These are phyloP conservation scores for Eilema sororculum DNA, from an alignment of 2,888 invertebrate species.

Conservation along the genomic window DNA sequence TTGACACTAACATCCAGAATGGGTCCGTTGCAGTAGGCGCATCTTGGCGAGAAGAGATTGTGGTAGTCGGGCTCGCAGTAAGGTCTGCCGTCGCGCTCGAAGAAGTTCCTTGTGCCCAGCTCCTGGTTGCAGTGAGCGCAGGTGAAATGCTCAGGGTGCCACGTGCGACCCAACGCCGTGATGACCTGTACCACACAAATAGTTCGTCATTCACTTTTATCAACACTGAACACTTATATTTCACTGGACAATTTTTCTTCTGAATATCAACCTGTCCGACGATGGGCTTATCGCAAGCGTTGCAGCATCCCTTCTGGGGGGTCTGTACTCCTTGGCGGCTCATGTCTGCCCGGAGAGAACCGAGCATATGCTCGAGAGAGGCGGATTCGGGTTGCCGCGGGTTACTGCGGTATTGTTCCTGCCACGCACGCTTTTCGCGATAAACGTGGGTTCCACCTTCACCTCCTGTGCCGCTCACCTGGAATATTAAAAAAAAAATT, in stretches of 20 bases:
- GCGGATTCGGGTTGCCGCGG: constrained; percentile 86
- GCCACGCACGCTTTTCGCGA: constrained; percentile 87
- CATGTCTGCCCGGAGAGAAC: constrained; percentile 98
- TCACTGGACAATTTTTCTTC: constrained; percentile 28
- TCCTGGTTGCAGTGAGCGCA: constrained; percentile 99
- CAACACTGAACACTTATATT: constrained; percentile 38
- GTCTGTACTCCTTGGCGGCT: constrained; percentile 99
- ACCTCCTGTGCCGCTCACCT: constrained; percentile 80
- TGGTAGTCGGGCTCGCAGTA: constrained; percentile 99
- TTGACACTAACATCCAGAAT: constrained; percentile 96
- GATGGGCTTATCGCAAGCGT: constrained; percentile 99
- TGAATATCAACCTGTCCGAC: constrained; percentile 93
- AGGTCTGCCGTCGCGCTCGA: constrained; percentile 98
- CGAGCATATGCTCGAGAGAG: constrained; percentile 94
- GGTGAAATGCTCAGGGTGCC: constrained; percentile 99
- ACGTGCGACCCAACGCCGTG: constrained; percentile 98
- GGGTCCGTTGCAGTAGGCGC: constrained; percentile 99
- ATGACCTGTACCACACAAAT: constrained; percentile 88
- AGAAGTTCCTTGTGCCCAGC: constrained; percentile 98
- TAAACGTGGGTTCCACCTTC: constrained; percentile 88
- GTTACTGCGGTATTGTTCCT: constrained; percentile 85
- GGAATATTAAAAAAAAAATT: constrained; percentile 33
- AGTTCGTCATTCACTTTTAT: constrained; percentile 50
- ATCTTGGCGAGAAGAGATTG: constrained; percentile 98
- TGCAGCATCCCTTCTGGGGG: constrained; percentile 99